Conservation (phyloP, 2,888 invertebrate species). For the Rhorus exstirpatorius region DNA sequence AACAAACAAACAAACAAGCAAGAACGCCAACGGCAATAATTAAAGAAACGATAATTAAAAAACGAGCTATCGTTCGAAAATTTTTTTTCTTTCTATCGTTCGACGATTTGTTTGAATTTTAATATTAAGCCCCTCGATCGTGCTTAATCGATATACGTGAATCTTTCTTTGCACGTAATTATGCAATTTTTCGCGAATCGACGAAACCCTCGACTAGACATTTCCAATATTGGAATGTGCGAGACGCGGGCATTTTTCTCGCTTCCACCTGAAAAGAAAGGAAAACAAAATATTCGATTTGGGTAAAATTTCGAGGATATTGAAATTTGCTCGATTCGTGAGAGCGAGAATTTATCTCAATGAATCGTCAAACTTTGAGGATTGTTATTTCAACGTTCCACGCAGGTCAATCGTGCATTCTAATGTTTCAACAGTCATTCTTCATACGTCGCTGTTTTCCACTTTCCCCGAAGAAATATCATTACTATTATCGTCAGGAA, state of each 20-base stretch:
- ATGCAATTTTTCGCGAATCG: constrained; percentile 10
- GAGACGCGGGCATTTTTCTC: not conserved
- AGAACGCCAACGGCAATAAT: not conserved
- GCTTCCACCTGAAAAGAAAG: constrained; percentile 43
- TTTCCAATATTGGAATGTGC: constrained; percentile 35
- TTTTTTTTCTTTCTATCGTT: not conserved
- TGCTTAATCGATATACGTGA: constrained; percentile 20
- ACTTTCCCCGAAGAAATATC: too few species aligned
- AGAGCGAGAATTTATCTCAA: too few species aligned
- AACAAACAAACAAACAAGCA: not conserved
- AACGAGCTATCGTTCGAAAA: not conserved
- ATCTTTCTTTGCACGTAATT: constrained; percentile 8
- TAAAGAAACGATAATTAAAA: not conserved
- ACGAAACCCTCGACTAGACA: constrained; percentile 45
- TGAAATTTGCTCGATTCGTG: too few species aligned
- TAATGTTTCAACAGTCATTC: too few species aligned
- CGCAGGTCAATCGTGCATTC: too few species aligned
- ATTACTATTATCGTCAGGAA: too few species aligned
- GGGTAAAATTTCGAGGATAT: too few species aligned
- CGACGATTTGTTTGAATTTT: not conserved
- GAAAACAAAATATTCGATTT: too few species aligned
- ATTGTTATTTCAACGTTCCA: too few species aligned
- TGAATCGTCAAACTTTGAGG: too few species aligned
- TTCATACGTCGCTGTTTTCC: too few species aligned
- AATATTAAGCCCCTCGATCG: not conserved